A percentile compares a stretch with the other conserved stretches of the same genome.
Conservation (phyloP, 2,888 invertebrate species). For the Chrysotoxum bicinctum region DNA sequence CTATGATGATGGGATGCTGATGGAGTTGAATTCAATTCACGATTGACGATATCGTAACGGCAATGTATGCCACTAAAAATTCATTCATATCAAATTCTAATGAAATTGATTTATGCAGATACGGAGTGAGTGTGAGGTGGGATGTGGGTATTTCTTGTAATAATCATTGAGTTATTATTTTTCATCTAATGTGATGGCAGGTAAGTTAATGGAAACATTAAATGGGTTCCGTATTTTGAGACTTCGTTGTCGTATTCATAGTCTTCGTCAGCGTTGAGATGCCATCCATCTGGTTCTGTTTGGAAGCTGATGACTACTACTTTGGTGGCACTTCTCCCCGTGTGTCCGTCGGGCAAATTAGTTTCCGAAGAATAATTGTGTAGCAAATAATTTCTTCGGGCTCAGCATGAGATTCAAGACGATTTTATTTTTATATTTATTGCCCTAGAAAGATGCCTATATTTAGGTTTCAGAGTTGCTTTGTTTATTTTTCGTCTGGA, state of each 20-base stretch:
- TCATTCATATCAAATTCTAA: conserved; percentile 54
- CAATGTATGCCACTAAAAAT: conserved; percentile 48
- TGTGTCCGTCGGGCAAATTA: conserved; percentile 46
- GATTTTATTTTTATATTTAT: conserved; percentile 8
- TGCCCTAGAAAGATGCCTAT: neutral
- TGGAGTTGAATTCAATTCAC: conserved; percentile 50
- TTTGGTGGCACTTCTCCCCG: conserved; percentile 2
- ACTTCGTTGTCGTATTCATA: neutral
- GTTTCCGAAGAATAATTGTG: conserved; percentile 39
- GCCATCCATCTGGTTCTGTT: conserved; percentile 4
- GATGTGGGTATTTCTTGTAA: conserved; percentile 1
- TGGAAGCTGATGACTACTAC: conserved; percentile 5
- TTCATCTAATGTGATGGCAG: conserved; percentile 30
- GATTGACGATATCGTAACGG: conserved; percentile 39
- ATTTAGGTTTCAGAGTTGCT: neutral
- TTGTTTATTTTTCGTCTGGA: neutral
- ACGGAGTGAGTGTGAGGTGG: neutral
- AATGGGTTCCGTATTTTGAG: neutral
- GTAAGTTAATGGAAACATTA: conserved; percentile 13
- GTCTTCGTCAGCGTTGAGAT: neutral
- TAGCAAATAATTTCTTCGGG: neutral
- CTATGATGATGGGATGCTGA: conserved; percentile 36
- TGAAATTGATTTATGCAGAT: conserved; percentile 27
- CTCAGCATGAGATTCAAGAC: conserved; percentile 36
- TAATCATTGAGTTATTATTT: conserved; percentile 51